These are phyloP conservation scores for Pteromalus puparum DNA, from an alignment of 1,140 invertebrate genomes.

Conservation along the genomic window DNA sequence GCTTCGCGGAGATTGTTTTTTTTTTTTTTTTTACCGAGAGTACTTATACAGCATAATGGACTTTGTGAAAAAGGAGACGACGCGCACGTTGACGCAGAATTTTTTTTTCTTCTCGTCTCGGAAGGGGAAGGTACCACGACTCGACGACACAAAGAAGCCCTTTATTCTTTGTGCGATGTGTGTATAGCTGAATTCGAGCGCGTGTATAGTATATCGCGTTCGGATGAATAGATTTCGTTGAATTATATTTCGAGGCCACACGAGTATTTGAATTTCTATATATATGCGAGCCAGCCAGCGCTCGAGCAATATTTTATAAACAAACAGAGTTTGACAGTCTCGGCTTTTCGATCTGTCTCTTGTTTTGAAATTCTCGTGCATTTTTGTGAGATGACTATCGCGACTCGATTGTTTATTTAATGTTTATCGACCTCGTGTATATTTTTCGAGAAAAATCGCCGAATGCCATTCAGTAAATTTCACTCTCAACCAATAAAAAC, in stretches of 20 bases:
- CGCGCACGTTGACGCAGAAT: background rate
- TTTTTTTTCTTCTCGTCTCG: background rate
- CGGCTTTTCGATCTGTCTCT: background rate
- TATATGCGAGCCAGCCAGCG: background rate
- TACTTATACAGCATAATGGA: background rate
- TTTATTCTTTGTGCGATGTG: conserved; percentile 7
- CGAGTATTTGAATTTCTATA: background rate
- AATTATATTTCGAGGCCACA: background rate
- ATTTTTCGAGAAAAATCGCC: background rate
- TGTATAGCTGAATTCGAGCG: background rate
- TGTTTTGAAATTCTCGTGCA: background rate
- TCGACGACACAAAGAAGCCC: conserved; percentile 11
- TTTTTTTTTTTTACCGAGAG: background rate
- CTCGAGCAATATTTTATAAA: background rate
- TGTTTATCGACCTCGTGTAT: background rate
- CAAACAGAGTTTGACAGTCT: background rate
- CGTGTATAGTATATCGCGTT: background rate
- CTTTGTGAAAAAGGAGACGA: background rate
- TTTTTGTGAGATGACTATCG: background rate
- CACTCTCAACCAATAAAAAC: background rate
- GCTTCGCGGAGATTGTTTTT: background rate
- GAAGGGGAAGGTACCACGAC: background rate
- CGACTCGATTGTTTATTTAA: background rate
- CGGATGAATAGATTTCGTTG: conserved; percentile 2
- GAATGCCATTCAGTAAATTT: background rate